Conservation (phyloP, 2,888 invertebrate genomes). For the Agrotis exclamationis region DNA sequence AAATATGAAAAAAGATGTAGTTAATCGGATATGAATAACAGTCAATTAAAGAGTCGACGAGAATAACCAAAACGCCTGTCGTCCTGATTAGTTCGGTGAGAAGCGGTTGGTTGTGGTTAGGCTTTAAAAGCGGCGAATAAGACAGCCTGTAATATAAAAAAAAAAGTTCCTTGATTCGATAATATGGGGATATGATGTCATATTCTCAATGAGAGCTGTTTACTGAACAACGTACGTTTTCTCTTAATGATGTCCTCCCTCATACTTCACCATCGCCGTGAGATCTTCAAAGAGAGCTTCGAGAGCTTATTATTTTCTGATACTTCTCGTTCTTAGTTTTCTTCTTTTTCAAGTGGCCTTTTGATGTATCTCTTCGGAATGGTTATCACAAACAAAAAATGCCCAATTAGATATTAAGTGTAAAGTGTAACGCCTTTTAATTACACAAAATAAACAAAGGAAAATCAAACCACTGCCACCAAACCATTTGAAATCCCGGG, state of each 20-base stretch:
- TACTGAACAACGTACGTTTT: background rate
- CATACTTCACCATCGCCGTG: background rate
- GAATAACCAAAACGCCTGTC: constrained; percentile 42
- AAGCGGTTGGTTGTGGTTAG: constrained; percentile 22
- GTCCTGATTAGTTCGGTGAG: constrained; percentile 46
- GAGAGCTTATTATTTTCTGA: background rate
- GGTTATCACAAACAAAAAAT: no score
- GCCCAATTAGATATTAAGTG: no score
- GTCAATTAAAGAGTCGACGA: constrained; percentile 53
- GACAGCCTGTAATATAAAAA: background rate
- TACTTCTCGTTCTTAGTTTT: background rate
- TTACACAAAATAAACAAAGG: background rate
- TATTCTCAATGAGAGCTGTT: background rate
- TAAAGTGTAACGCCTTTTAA: background rate
- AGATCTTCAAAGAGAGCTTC: background rate
- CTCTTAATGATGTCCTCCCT: background rate
- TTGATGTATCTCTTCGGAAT: no score
- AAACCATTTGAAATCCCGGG: background rate
- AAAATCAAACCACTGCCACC: background rate
- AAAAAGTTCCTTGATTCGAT: background rate
- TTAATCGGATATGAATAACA: constrained; percentile 58
- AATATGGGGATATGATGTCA: background rate
- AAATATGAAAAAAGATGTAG: constrained; percentile 39
- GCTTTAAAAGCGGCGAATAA: constrained; percentile 39
- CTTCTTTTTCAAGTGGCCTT: background rate